phyloP scores from a whole-genome alignment of 1,140 invertebrate species.

The Heliconius hermathena region DNA sequence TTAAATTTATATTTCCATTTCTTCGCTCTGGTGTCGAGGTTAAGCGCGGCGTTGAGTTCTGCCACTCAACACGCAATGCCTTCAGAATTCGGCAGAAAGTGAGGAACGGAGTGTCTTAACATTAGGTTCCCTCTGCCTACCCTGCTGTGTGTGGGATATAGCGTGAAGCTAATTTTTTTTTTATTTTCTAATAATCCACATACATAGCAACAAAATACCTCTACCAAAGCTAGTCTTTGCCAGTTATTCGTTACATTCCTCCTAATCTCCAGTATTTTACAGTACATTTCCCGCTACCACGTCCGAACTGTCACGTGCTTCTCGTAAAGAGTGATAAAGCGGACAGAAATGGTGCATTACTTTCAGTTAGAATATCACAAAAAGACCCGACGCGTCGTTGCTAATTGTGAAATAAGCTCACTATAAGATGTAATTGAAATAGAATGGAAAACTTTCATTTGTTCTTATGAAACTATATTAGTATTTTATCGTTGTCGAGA shows the following conservation, averaged over 20 bases:
- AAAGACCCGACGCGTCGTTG: constrained; percentile 30
- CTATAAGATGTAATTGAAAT: constrained; percentile 36
- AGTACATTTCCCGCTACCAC: constrained; percentile 20
- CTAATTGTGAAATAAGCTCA: constrained; percentile 43
- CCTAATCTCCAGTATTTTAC: constrained; percentile 3
- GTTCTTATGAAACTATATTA: constrained; percentile 15
- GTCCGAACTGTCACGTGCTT: constrained; percentile 53
- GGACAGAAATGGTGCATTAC: constrained; percentile 66
- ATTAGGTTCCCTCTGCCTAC: too few relatives aligned
- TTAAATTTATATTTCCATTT: too few relatives aligned
- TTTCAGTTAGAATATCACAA: constrained; percentile 57
- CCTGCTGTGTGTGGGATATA: too few relatives aligned
- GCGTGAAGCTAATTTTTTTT: too few relatives aligned
- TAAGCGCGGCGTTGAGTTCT: too few relatives aligned
- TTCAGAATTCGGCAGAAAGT: too few relatives aligned
- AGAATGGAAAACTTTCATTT: constrained; percentile 27
- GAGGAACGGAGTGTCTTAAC: too few relatives aligned
- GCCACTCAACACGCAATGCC: too few relatives aligned
- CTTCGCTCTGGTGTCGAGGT: too few relatives aligned
- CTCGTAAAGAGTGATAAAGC: constrained; percentile 64
- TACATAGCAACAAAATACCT: neutral
- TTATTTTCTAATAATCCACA: too few relatives aligned
- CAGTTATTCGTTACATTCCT: neutral
- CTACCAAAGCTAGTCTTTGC: neutral
- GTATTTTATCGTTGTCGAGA: neutral